These are phyloP conservation scores for Hypotaenidia okinawae DNA, from an alignment of 2,797 vertebrate species.

Conservation along the genomic window DNA sequence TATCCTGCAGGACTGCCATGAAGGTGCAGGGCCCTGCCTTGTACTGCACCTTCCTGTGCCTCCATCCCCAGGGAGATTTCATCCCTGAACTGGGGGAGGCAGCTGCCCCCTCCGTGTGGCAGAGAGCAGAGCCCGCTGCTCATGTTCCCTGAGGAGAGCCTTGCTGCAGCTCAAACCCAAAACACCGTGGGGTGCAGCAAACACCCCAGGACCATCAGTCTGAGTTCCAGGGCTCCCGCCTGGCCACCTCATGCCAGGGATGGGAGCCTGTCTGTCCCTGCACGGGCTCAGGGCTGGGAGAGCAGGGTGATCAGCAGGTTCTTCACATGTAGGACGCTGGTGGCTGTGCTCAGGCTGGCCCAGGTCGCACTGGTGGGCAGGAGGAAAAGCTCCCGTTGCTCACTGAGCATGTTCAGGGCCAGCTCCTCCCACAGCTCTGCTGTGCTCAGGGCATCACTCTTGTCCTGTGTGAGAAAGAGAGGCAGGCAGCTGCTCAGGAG, in stretches of 20 bases:
- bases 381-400: slow-evolving; percentile 83
- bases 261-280: rapidly evolving
- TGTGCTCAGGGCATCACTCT: slow-evolving; percentile 77
- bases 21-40: neutral
- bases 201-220: too few species aligned
- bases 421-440: slow-evolving; percentile 83
- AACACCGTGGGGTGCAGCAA: rapidly evolving
- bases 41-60: rapidly evolving
- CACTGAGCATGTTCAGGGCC: slow-evolving; percentile 74
- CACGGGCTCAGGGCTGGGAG: slow-evolving; percentile 49
- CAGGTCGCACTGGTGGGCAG: slow-evolving; percentile 83
- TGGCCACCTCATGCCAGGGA: rapidly evolving
- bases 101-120: rapidly evolving
- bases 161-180: neutral
- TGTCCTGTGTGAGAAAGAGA: slow-evolving; percentile 78
- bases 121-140: neutral
- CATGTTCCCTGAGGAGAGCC: neutral
- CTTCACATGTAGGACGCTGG: slow-evolving; percentile 82
- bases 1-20: neutral
- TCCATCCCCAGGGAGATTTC: neutral
- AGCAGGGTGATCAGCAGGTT: slow-evolving; percentile 84
- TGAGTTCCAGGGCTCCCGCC: neutral
- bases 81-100: neutral
- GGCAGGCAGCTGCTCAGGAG: neutral
- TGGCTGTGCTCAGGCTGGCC: slow-evolving; percentile 66